Conservation (phyloP, 2,113 vertebrate genomes). For the Bubo scandiacus region DNA sequence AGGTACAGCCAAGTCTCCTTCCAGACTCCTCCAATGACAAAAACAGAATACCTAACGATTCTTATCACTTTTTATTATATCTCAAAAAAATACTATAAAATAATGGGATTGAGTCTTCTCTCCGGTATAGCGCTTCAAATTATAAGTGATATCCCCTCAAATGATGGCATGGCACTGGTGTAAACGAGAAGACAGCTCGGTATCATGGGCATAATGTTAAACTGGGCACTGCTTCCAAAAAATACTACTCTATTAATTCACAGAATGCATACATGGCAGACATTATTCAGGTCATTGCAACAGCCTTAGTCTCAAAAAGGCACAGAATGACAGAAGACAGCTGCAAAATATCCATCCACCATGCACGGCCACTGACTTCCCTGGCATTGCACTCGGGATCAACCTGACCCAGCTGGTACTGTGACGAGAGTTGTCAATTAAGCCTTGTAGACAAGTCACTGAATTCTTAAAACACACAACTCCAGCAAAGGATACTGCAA, state of each 20-base stretch:
- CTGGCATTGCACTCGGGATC: background rate
- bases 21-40: background rate
- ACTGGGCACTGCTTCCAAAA: background rate
- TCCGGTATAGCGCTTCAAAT: background rate
- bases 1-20: background rate
- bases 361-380: fast-evolving
- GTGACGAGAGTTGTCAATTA: background rate
- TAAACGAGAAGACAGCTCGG: background rate
- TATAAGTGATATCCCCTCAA: background rate
- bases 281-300: background rate
- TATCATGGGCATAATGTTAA: background rate
- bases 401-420: background rate
- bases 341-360: background rate
- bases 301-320: background rate
- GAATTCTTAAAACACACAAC: background rate
- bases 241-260: background rate
- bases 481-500: constrained; percentile 14
- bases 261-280: background rate
- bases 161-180: background rate
- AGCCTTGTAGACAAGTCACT: background rate
- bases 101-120: background rate
- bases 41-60: background rate
- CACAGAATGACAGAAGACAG: background rate
- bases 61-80: background rate
- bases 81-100: background rate